These are phyloP conservation scores for Characodon lateralis DNA, from an alignment of 2,797 vertebrate genomes.

Conservation along the genomic window DNA sequence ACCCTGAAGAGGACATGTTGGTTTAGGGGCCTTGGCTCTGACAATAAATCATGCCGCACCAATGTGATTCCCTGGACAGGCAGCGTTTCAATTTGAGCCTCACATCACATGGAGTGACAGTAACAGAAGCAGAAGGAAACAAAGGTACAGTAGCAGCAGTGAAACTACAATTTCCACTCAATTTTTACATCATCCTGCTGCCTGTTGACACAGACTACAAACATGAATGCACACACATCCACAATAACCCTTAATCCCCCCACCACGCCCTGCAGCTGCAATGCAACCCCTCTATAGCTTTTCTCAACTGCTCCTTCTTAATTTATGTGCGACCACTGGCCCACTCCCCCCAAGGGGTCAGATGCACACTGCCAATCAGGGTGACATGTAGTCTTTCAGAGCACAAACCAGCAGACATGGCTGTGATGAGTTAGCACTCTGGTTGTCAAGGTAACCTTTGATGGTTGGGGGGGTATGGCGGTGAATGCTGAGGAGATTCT, in stretches of 20 bases:
- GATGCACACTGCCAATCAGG: slow-evolving; percentile 72
- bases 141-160: slow-evolving; percentile 19
- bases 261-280: slow-evolving; percentile 39
- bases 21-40: slow-evolving; percentile 57
- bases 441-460: slow-evolving; percentile 81
- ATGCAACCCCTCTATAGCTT: slow-evolving; percentile 32
- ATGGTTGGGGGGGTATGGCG: slow-evolving; percentile 70
- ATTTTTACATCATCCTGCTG: slow-evolving; percentile 39
- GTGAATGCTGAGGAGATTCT: slow-evolving; percentile 71
- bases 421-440: slow-evolving; percentile 81
- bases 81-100: slow-evolving; percentile 39
- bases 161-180: slow-evolving; percentile 16
- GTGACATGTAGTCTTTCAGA: slow-evolving; percentile 72
- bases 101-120: slow-evolving; percentile 21
- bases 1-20: slow-evolving; percentile 71
- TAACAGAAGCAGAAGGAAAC: slow-evolving; percentile 19
- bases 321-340: slow-evolving; percentile 73
- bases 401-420: slow-evolving; percentile 64
- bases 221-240: slow-evolving; percentile 22
- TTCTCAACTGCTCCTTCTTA: slow-evolving; percentile 60
- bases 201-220: slow-evolving; percentile 19
- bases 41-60: slow-evolving; percentile 57
- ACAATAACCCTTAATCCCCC: background rate
- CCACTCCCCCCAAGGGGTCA: slow-evolving; percentile 61
- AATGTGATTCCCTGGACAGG: slow-evolving; percentile 39